Base-by-base conservation (phyloP, 1,140 invertebrate species). In the Drosophila nebulosa region DNA sequence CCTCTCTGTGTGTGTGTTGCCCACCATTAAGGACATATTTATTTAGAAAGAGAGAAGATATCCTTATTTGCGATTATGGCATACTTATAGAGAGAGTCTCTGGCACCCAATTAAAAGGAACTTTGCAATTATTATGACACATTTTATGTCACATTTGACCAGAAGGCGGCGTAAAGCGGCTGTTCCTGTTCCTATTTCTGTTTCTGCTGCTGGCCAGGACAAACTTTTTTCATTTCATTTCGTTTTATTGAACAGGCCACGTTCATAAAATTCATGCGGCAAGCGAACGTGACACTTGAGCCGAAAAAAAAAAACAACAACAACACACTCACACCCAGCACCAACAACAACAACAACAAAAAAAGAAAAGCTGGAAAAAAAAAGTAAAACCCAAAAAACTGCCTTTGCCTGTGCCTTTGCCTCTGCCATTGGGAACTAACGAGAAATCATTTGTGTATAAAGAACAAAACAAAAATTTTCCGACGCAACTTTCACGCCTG, bases 281-380 rank as follows among this genome's bases (percentile, higher is more conserved):
- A 67, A 69, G 53, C 65, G 81, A 69, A 86, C 81, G 81, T 86
- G 81, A 88, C 78, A 77, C 70, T 73, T 72, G 69, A 16, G 24
- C 4, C 21, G 18, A 42, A 30, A 27, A 52, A 27, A 32, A 24
- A 4, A 14, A n/a, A 21, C 35, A 12, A 14, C 61, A 21, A n/a
- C n/a, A n/a, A n/a, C n/a, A n/a, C n/a, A n/a, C n/a, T n/a, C 66
- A 46, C 22, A 59, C 14, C 35, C 14, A 10, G 42, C 27, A 32
- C 26, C 24, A 55, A 16, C 10, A n/a, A n/a, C n/a, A n/a, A n/a
- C n/a, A n/a, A n/a, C n/a, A n/a, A n/a, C n/a, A 21, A 36, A 46
- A 59, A 39, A 18, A 9, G 18, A 42, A 27, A 27, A 27, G 7
- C 26, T 6, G 1, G 1, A 30, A 18, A 51, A 22, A 26, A 18